Evolutionary conservation across 1,140 invertebrate genomes (phyloP).

Genomic region (Lasioglossum albipes): DNA sequence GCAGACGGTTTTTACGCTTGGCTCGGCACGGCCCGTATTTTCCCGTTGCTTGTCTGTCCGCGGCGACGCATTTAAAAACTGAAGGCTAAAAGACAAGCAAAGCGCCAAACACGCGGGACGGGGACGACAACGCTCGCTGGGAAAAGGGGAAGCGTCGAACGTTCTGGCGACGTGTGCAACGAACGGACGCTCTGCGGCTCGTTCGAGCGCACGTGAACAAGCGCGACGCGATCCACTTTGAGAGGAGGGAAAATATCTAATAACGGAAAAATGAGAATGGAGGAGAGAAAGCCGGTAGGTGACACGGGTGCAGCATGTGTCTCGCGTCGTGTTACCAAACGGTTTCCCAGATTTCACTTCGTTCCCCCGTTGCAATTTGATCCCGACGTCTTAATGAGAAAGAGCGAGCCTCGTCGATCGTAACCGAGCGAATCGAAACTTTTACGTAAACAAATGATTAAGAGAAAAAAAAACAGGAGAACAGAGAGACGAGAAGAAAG

Average conservation of each 20-base stretch:
- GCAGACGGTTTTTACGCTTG: slow-evolving; percentile 16
- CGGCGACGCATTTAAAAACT: slow-evolving; percentile 22
- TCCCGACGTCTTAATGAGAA: slow-evolving; percentile 45
- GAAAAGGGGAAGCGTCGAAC: neutral
- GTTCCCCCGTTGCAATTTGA: slow-evolving; percentile 57
- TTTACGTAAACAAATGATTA: slow-evolving; percentile 8
- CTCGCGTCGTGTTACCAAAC: slow-evolving; percentile 65
- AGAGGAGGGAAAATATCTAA: slow-evolving; percentile 64
- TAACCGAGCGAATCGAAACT: slow-evolving; percentile 13
- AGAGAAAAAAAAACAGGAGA: no score
- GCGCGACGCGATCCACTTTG: slow-evolving; percentile 27
- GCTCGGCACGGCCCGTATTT: neutral
- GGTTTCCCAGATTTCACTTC: slow-evolving; percentile 64
- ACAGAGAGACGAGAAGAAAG: neutral
- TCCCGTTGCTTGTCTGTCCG: neutral
- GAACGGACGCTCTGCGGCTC: slow-evolving; percentile 20
- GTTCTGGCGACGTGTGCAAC: neutral
- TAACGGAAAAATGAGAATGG: slow-evolving; percentile 65
- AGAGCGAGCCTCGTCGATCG: neutral
- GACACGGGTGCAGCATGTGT: slow-evolving; percentile 51
- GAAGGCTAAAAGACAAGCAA: neutral
- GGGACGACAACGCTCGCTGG: neutral
- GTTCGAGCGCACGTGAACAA: slow-evolving; percentile 28
- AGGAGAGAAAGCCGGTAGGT: slow-evolving; percentile 19
- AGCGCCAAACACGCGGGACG: neutral